Evolutionary conservation across 2,888 invertebrate genomes (phyloP).

Genomic region (Pseudanteris insignis): DNA sequence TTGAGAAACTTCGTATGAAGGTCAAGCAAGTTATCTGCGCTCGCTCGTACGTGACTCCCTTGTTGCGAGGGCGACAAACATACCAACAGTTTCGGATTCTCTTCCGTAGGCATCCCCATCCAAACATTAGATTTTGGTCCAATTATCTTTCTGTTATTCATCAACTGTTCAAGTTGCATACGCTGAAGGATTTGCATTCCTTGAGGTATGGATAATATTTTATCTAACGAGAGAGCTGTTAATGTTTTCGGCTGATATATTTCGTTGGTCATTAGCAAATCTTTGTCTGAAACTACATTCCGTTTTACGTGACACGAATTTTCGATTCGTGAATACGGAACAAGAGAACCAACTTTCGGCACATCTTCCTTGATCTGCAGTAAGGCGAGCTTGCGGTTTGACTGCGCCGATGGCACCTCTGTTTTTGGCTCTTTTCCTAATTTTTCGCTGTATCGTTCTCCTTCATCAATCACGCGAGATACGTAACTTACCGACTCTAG

Average conservation of each 20-base stretch:
- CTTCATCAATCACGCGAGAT: conserved; percentile 69
- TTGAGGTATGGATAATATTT: conserved; percentile 74
- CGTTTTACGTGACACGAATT: conserved; percentile 51
- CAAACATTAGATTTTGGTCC: conserved; percentile 63
- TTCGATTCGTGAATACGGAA: conserved; percentile 49
- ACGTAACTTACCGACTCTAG: conserved; percentile 73
- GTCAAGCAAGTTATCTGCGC: conserved; percentile 74
- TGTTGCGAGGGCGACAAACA: conserved; percentile 80
- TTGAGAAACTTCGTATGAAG: conserved; percentile 77
- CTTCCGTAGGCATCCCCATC: conserved; percentile 72
- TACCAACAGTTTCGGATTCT: conserved; percentile 72
- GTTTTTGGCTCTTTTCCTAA: conserved; percentile 33
- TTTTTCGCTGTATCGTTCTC: conserved; percentile 49
- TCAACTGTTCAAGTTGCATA: conserved; percentile 41
- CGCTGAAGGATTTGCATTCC: conserved; percentile 71
- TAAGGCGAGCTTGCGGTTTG: conserved; percentile 49
- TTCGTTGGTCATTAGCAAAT: conserved; percentile 3
- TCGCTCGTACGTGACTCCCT: conserved; percentile 68
- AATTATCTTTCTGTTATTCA: conserved; percentile 1
- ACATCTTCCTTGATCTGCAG: too few relatives aligned
- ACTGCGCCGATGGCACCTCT: conserved; percentile 33
- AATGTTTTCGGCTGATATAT: conserved; percentile 67
- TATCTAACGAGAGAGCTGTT: conserved; percentile 58
- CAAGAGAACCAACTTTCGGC: too few relatives aligned
- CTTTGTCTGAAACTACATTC: conserved; percentile 48